phyloP scores from a whole-genome alignment of 2,888 invertebrate species.

The Bimastos eiseni region DNA sequence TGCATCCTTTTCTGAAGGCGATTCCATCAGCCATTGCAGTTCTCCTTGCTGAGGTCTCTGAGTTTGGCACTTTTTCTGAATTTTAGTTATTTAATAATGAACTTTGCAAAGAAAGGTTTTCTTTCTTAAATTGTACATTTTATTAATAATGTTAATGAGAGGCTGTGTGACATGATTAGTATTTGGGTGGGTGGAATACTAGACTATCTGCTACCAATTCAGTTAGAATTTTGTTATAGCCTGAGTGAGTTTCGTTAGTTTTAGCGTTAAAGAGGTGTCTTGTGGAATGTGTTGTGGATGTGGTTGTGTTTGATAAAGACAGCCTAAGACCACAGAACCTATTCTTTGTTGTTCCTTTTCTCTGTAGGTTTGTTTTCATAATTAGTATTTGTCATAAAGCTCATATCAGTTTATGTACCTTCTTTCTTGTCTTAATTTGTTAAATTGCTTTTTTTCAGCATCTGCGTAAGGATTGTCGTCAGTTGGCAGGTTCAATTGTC shows the following conservation, averaged over 20 bases:
- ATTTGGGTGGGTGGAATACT: background rate
- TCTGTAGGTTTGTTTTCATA: background rate
- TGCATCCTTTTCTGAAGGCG: background rate
- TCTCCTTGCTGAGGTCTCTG: constrained; percentile 2
- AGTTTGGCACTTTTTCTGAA: background rate
- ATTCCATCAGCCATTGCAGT: background rate
- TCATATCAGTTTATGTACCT: background rate
- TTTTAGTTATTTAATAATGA: background rate
- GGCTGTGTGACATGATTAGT: background rate
- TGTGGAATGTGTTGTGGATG: background rate
- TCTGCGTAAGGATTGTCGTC: constrained; percentile 17
- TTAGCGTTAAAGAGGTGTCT: too few species aligned
- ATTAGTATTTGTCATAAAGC: too few species aligned
- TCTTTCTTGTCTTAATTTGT: background rate
- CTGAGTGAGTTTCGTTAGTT: too few species aligned
- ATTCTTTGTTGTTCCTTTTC: background rate
- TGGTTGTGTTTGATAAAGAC: background rate
- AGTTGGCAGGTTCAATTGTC: background rate
- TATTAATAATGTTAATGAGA: background rate
- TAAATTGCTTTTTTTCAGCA: background rate
- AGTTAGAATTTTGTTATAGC: too few species aligned
- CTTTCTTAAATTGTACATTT: background rate
- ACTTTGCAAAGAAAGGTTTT: background rate
- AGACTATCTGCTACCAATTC: background rate
- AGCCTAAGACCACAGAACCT: too few species aligned